phyloP scores from a whole-genome alignment of 2,797 vertebrate species.

The Galaxias olidus region DNA sequence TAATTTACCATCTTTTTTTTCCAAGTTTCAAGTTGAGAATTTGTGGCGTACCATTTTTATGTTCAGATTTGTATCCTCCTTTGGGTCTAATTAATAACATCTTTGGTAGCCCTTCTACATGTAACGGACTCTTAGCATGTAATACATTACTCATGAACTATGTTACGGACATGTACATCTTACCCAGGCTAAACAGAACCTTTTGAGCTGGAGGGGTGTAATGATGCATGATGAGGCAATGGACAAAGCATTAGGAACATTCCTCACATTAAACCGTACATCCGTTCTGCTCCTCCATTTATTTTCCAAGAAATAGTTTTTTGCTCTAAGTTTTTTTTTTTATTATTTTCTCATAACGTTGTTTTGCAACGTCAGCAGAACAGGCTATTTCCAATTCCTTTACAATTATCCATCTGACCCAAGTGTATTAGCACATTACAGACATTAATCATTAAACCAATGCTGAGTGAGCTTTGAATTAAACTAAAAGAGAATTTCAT shows the following conservation, averaged over 20 bases:
- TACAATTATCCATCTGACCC: neutral
- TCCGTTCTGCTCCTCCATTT: neutral
- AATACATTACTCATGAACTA: neutral
- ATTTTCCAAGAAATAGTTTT: neutral
- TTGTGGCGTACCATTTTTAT: constrained; percentile 42
- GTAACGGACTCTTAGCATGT: constrained; percentile 7
- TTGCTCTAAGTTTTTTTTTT: neutral
- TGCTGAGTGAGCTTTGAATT: neutral
- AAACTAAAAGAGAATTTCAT: neutral
- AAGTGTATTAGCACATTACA: neutral
- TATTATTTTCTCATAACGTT: neutral
- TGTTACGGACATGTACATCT: neutral
- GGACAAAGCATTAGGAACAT: neutral
- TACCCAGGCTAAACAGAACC: too few species aligned
- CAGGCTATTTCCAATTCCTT: neutral
- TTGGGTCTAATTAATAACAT: constrained; percentile 22
- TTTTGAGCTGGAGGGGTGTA: neutral
- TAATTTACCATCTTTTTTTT: constrained; percentile 60
- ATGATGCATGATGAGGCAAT: neutral
- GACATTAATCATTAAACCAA: neutral
- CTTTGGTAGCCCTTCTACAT: constrained; percentile 9
- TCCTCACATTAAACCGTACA: neutral
- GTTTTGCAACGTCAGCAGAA: neutral
- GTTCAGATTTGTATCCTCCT: constrained; percentile 23
- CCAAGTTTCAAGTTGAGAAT: constrained; percentile 21